These are phyloP conservation scores for Paedocypris micromegethes DNA, from an alignment of 2,797 vertebrate genomes.

Conservation along the genomic window DNA sequence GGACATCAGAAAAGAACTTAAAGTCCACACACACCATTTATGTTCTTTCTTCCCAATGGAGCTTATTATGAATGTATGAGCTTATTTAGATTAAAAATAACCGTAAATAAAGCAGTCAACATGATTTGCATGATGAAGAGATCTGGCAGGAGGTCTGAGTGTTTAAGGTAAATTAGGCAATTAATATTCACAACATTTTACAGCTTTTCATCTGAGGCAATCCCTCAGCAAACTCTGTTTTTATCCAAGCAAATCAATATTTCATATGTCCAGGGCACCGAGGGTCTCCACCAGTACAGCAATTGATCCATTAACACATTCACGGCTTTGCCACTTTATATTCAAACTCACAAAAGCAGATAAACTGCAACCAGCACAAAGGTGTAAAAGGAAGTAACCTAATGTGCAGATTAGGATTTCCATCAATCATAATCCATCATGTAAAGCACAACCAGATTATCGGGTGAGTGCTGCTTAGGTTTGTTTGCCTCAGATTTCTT, in stretches of 20 bases:
- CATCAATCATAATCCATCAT: no score
- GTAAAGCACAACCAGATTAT: neutral
- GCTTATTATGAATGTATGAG: neutral
- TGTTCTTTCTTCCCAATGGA: neutral
- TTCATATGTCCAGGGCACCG: constrained; percentile 25
- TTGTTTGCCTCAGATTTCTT: constrained; percentile 40
- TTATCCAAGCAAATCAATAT: constrained; percentile 32
- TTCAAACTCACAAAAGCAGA: no score
- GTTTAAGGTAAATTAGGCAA: constrained; percentile 23
- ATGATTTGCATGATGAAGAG: constrained; percentile 12
- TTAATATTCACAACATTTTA: constrained; percentile 23
- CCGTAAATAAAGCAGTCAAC: neutral
- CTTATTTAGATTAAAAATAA: constrained; percentile 17
- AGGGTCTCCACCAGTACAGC: constrained; percentile 26
- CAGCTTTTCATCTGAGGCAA: constrained; percentile 16
- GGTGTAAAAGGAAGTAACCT: no score
- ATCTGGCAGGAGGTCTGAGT: constrained; percentile 1
- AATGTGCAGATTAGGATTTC: no score
- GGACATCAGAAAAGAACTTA: constrained; percentile 9
- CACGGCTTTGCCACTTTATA: neutral
- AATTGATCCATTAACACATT: constrained; percentile 14
- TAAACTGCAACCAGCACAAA: no score
- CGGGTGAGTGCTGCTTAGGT: constrained; percentile 17
- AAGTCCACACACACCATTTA: neutral
- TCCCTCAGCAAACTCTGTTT: constrained; percentile 15